These are phyloP conservation scores for Cyrtonyx montezumae DNA, from an alignment of 2,113 vertebrate species.

Conservation along the genomic window DNA sequence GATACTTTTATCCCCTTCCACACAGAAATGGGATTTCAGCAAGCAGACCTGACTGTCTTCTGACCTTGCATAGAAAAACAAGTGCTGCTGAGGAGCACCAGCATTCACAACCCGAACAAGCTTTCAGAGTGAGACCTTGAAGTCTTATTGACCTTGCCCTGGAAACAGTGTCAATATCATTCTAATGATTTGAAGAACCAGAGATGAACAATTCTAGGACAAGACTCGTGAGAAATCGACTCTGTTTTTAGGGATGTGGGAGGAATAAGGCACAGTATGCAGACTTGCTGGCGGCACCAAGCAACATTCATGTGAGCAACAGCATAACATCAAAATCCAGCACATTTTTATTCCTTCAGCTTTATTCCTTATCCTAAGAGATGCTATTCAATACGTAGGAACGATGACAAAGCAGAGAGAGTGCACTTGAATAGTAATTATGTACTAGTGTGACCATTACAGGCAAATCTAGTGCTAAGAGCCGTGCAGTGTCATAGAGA, in stretches of 20 bases:
- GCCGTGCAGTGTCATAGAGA: background rate
- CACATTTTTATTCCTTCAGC: background rate
- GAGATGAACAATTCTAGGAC: background rate
- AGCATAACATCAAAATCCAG: background rate
- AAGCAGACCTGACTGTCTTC: background rate
- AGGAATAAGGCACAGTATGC: background rate
- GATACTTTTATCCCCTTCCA: too few species aligned
- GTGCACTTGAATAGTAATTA: background rate
- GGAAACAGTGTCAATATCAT: background rate
- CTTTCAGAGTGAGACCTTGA: background rate
- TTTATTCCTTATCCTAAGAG: background rate
- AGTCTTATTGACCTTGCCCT: background rate
- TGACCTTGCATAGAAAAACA: rapidly evolving
- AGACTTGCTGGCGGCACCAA: background rate
- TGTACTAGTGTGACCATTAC: background rate
- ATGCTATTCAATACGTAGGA: background rate
- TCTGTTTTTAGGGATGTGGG: background rate
- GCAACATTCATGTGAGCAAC: background rate
- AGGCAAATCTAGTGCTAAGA: background rate
- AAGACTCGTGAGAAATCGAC: background rate
- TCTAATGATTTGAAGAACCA: background rate
- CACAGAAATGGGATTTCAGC: too few species aligned
- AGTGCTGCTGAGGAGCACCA: rapidly evolving
- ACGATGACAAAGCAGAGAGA: constrained; percentile 11
- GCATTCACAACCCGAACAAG: background rate